Base-by-base conservation (phyloP, 2,888 invertebrate genomes). In the Hirtodrosophila confusa region DNA sequence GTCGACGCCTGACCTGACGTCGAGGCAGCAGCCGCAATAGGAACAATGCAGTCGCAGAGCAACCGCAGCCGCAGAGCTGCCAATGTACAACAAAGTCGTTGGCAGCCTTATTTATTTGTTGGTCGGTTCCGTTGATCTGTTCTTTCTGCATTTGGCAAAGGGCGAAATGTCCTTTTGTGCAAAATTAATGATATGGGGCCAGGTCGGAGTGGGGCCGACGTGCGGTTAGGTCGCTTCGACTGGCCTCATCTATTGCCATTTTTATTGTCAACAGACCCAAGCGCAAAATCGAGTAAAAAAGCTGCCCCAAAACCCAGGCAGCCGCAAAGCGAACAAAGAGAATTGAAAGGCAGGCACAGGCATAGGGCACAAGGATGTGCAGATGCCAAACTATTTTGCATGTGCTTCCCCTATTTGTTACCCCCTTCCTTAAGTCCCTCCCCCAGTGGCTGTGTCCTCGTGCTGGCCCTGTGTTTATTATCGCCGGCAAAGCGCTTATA, bases 401-500 rank as follows among this genome's bases (percentile, higher is more conserved):
- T 80, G 80, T 69, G 76, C 54, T 54, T 43, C 45, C 33, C 31
- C 29, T 51, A 53, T 60, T 57, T 47, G 37, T 44, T 39, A 36
- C 24, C 48, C 36, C 35, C 36, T 72, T 72, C 77, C 36, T 72
- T 72, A 72, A 7, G 3, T 27, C 9, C 36, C 9, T 12, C 36
- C n/a, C n/a, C 0, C 39, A 36, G 29, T 56, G 74, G 74, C 78
- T 62, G 63, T 62, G 55, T 7, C 40, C 35, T 49, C 66, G 31
- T 55, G 48, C 40, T 58, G 50, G 65, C 43, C 47, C 73, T 53
- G 64, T 74, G 66, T 78, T 65, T 85, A 82, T 86, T 80, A 80
- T 80, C 80, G 86, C 77, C 66, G 56, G 66, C 83, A 76, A 75
- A 86, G 68, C 80, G 83, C 83, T 86, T 83, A 83, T 86, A 80